These are phyloP conservation scores for Endotricha flammealis DNA, from an alignment of 2,888 invertebrate species.

Conservation along the genomic window DNA sequence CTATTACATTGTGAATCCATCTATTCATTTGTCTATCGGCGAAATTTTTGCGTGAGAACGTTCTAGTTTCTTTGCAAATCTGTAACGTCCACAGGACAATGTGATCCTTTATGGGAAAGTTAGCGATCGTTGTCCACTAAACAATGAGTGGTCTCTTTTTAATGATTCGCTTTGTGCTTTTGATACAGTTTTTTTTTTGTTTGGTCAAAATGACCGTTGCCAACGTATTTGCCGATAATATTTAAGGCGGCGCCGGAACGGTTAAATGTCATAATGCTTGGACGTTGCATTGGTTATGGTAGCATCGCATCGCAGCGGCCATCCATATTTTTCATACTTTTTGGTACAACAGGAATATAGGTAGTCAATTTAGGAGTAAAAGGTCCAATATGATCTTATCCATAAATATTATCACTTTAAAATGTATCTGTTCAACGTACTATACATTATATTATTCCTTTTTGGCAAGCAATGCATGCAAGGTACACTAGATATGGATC, in stretches of 20 bases:
- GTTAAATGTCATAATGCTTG: conserved; percentile 30
- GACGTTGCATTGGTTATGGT: background rate
- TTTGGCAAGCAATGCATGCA: too few relatives aligned
- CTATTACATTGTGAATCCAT: conserved; percentile 69
- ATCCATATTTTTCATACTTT: too few relatives aligned
- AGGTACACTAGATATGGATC: too few relatives aligned
- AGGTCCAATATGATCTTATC: too few relatives aligned
- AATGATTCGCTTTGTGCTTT: conserved; percentile 71
- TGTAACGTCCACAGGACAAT: conserved; percentile 60
- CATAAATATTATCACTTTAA: too few relatives aligned
- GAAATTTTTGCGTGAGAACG: conserved; percentile 75
- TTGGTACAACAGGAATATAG: too few relatives aligned
- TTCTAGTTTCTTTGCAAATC: conserved; percentile 74
- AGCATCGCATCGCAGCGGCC: too few relatives aligned
- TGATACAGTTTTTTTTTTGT: conserved; percentile 61
- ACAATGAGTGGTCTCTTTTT: conserved; percentile 75
- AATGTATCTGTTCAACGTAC: too few relatives aligned
- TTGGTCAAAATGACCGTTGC: conserved; percentile 68
- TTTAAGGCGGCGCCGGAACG: conserved; percentile 51
- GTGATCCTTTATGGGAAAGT: conserved; percentile 61
- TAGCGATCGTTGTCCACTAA: conserved; percentile 50
- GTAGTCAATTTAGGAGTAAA: too few relatives aligned
- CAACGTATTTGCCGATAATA: conserved; percentile 72
- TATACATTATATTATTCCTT: too few relatives aligned
- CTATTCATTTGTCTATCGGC: conserved; percentile 64